Evolutionary conservation across 2,797 vertebrate species (phyloP), one percentile per base, ranked within the genome.

Genomic region (Enoplosus armatus): DNA sequence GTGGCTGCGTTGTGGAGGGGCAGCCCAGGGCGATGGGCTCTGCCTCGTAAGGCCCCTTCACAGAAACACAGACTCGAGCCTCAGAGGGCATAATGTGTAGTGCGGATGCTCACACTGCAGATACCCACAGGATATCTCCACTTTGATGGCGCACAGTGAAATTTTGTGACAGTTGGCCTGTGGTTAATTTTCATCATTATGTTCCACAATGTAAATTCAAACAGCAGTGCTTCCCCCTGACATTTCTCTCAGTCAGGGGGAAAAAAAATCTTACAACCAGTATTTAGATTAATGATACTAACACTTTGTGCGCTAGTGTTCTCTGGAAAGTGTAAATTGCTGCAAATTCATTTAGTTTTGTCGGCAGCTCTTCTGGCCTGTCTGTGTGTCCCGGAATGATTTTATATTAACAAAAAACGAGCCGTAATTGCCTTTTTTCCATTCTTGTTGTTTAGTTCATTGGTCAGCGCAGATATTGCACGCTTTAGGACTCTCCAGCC

Each of bases 371-470:
- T 60, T 35, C 33, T 72, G 68, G 33, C 33, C 35, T 5, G 33
- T 54, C 35, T 48, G 43, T 16, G 14, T 74, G 27, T 62, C 18
- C 16, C 26, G 2, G 20, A 58, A 54, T 70, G 75, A 60, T 81
- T 87, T 84, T 76, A 55, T 75, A 74, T 80, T 33, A 77, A 75
- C 61, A 85, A 82, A 86, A n/a, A 85, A 82, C 31, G 5, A 77
- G 82, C 50, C 27, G n/a, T 77, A 84, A 88, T 87, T 86, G 81
- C 72, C 71, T 81, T 88, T 77, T 83, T 50, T 70, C 53, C 39
- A 3, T 35, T 24, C 74, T 87, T 87, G 78, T 88, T 89, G 84
- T 91, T 86, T 85, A 54, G 83, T 91, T 92, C 91, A 90, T 91
- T 91, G 84, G 85, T 87, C 83, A 83, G 88, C 0, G 12, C 85